Conservation (phyloP, 2,797 vertebrate species). For the Melanotaenia maccullochi region DNA sequence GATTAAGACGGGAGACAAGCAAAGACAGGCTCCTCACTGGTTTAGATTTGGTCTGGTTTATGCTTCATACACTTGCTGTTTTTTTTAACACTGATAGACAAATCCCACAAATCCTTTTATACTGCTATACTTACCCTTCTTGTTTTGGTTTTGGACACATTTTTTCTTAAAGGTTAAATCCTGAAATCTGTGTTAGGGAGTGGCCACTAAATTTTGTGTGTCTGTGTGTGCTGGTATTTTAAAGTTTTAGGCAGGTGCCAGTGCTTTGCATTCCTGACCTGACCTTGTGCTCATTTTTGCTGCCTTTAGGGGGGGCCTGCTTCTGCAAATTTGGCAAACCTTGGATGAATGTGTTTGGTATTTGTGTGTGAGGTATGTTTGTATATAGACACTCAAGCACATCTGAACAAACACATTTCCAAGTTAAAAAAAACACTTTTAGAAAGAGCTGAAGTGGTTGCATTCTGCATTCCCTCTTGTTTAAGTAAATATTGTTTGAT, state of each 20-base stretch:
- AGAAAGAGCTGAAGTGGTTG: constrained; percentile 22
- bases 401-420: neutral
- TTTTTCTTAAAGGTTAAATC: constrained; percentile 35
- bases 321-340: constrained; percentile 32
- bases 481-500: constrained; percentile 28
- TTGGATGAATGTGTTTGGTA: constrained; percentile 6
- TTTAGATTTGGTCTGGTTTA: constrained; percentile 31
- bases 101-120: neutral
- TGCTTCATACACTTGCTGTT: constrained; percentile 21
- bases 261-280: constrained; percentile 70
- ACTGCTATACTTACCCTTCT: constrained; percentile 16
- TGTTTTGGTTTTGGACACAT: constrained; percentile 1
- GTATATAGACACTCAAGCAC: neutral
- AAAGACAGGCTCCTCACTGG: constrained; percentile 42
- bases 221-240: constrained; percentile 55
- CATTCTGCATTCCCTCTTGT: neutral
- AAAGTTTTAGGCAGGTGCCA: constrained; percentile 74
- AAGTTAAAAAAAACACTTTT: constrained; percentile 4
- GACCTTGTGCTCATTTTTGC: constrained; percentile 62
- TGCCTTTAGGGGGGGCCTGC: constrained; percentile 62
- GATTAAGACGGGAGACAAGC: constrained; percentile 18
- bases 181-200: constrained; percentile 43
- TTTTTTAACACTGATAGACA: neutral
- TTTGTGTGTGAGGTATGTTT: neutral
- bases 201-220: constrained; percentile 33